These are phyloP conservation scores for Oreochromis spilurus DNA, from an alignment of 2,113 vertebrate species.

Conservation along the genomic window DNA sequence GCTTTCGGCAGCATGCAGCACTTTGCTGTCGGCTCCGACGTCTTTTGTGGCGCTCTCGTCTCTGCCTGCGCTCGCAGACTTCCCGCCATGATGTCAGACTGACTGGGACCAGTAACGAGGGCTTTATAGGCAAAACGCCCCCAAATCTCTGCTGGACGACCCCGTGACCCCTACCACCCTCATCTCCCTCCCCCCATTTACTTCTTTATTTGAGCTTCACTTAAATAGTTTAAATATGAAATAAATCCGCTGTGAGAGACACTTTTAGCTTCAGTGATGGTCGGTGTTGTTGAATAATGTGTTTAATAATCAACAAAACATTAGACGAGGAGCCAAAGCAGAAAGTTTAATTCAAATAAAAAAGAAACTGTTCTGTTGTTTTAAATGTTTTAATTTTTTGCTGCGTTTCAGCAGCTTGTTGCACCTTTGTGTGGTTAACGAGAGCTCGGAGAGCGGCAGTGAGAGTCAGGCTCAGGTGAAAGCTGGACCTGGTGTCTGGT, in stretches of 20 bases:
- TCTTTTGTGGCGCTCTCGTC: rapidly evolving
- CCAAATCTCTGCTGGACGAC: background rate
- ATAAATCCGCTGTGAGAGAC: rapidly evolving
- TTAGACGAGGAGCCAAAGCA: background rate
- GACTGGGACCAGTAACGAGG: background rate
- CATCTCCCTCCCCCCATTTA: background rate
- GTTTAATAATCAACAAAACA: rapidly evolving
- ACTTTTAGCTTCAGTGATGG: background rate
- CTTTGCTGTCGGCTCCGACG: rapidly evolving
- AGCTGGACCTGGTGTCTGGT: slow-evolving; percentile 26
- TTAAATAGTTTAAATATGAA: background rate
- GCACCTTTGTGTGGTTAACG: background rate
- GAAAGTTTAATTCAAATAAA: rapidly evolving
- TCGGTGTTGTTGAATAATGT: background rate
- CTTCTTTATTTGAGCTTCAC: background rate
- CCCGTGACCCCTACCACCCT: background rate
- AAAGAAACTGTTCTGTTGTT: background rate
- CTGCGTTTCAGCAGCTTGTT: background rate
- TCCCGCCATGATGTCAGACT: background rate
- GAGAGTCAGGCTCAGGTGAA: background rate
- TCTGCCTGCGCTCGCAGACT: rapidly evolving
- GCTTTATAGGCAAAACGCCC: background rate
- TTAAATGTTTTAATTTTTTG: rapidly evolving
- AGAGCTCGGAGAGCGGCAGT: rapidly evolving
- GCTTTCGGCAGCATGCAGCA: too few species aligned